Evolutionary conservation across 2,797 vertebrate genomes (phyloP).

Genomic region (Chaenodraco wilsoni): DNA sequence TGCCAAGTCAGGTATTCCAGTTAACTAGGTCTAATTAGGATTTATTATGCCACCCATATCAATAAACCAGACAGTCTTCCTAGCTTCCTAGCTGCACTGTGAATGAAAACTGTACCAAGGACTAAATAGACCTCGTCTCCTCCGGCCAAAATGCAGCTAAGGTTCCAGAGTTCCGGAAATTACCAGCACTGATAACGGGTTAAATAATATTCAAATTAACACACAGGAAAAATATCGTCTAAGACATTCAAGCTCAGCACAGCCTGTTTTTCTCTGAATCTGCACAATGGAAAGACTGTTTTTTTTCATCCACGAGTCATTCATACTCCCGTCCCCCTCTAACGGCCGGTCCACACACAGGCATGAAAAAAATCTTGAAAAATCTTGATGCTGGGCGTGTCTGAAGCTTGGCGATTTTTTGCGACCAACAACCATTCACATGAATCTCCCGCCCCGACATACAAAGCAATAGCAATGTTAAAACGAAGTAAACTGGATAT

Average conservation of each 20-base stretch:
- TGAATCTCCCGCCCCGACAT: too few relatives aligned
- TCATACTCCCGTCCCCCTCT: neutral
- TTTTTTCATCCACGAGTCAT: slow-evolving; percentile 9
- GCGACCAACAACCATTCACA: too few relatives aligned
- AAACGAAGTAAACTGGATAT: too few relatives aligned
- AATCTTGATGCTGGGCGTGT: too few relatives aligned
- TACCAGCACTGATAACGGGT: neutral
- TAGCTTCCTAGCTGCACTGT: neutral
- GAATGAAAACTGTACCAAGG: neutral
- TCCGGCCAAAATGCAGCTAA: neutral
- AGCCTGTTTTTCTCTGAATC: neutral
- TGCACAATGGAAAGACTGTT: neutral
- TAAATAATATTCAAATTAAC: neutral
- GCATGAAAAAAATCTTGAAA: too few relatives aligned
- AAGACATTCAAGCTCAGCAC: neutral
- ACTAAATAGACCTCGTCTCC: neutral
- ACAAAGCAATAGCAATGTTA: too few relatives aligned
- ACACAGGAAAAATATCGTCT: neutral
- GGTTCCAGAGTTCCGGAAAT: neutral
- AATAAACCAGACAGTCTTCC: slow-evolving; percentile 2
- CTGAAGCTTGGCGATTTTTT: too few relatives aligned
- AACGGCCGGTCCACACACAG: neutral
- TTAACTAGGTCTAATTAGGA: slow-evolving; percentile 23
- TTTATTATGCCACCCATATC: neutral
- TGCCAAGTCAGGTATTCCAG: slow-evolving; percentile 35